These are phyloP conservation scores for Cylindroiulus punctatus DNA, from an alignment of 2,888 invertebrate genomes.

Conservation along the genomic window DNA sequence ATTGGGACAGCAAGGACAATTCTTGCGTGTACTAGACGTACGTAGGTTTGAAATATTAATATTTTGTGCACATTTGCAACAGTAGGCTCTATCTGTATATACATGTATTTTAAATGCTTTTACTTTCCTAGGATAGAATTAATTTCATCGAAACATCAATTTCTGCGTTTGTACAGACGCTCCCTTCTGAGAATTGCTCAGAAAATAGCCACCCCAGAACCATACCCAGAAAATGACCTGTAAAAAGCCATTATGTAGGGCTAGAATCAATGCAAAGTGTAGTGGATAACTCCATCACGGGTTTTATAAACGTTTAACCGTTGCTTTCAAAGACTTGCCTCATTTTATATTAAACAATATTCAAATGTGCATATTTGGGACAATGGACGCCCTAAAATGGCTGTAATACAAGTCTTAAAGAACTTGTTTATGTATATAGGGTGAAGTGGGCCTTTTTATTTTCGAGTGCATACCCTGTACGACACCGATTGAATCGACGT, in stretches of 20 bases:
- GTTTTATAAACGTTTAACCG: conserved; percentile 13
- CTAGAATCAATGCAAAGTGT: background rate
- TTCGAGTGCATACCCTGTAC: conserved; percentile 36
- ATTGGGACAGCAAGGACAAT: no score
- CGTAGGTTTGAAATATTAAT: no score
- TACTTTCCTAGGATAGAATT: no score
- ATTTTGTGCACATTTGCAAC: no score
- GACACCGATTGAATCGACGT: background rate
- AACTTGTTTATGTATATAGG: conserved; percentile 2
- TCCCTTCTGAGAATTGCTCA: background rate
- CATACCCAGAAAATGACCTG: background rate
- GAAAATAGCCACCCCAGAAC: background rate
- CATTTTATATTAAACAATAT: conserved; percentile 24
- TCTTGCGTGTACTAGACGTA: no score
- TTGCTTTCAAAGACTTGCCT: conserved; percentile 16
- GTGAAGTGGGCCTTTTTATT: conserved; percentile 35
- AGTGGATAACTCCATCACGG: background rate
- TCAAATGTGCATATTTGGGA: conserved; percentile 28
- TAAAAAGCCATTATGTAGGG: background rate
- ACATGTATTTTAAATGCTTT: no score
- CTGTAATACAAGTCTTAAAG: conserved; percentile 42
- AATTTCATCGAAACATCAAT: no score
- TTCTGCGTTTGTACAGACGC: no score
- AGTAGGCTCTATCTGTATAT: no score
- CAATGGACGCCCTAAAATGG: conserved; percentile 11